phyloP scores from a whole-genome alignment of 2,888 invertebrate genomes.

The Pseudoips prasinana region DNA sequence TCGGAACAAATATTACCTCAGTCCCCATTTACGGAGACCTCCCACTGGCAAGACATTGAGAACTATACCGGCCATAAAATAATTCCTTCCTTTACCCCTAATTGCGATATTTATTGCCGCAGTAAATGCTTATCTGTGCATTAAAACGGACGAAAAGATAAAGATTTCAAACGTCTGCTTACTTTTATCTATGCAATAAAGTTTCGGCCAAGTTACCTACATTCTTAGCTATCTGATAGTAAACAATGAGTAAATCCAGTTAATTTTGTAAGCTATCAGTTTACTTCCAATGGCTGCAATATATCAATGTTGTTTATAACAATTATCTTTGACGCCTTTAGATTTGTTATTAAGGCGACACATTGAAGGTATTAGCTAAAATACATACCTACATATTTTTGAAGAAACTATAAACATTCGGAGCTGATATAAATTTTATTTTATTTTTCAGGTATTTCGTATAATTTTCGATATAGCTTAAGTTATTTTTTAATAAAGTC shows the following conservation, averaged over 20 bases:
- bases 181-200: constrained; percentile 32
- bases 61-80: constrained; percentile 43
- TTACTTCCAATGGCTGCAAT: constrained; percentile 17
- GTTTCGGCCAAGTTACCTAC: constrained; percentile 27
- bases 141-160: constrained; percentile 34
- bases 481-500: no score
- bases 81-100: constrained; percentile 45
- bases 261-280: constrained; percentile 20
- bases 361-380: no score
- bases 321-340: constrained; percentile 19
- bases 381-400: background rate
- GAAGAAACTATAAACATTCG: no score
- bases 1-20: no score
- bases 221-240: constrained; percentile 24
- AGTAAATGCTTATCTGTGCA: constrained; percentile 53
- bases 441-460: no score
- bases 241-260: constrained; percentile 26
- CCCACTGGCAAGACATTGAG: constrained; percentile 31
- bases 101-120: constrained; percentile 55
- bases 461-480: no score
- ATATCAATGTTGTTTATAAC: constrained; percentile 24
- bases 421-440: no score
- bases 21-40: constrained; percentile 15
- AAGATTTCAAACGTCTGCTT: constrained; percentile 38
- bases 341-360: constrained; percentile 26